Evolutionary conservation across 1,140 invertebrate genomes (phyloP).

Genomic region (Drosophila kepulauana): DNA sequence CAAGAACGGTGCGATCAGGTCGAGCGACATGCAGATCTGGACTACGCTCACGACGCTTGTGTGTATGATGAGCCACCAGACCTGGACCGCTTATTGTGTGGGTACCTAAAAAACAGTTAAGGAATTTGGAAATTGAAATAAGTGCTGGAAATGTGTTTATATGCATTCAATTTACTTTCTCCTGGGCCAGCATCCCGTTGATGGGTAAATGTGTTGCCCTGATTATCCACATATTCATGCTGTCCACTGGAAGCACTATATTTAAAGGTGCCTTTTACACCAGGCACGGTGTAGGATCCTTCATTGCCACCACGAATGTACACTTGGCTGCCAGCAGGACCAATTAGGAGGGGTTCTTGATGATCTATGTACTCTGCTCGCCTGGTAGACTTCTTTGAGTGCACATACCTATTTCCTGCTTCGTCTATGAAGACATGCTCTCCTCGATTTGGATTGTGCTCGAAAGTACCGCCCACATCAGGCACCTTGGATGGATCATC

Average conservation of each 20-base stretch:
- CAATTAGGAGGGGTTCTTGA: neutral
- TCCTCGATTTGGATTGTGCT: conserved; percentile 35
- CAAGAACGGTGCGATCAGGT: conserved; percentile 31
- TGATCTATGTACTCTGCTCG: conserved; percentile 11
- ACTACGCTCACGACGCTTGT: neutral
- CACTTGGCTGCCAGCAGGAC: neutral
- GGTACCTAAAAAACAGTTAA: conserved; percentile 9
- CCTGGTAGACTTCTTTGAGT: conserved; percentile 33
- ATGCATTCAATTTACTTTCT: conserved; percentile 3
- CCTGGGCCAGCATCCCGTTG: neutral
- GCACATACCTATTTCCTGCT: conserved; percentile 49
- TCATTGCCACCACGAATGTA: neutral
- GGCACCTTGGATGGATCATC: conserved; percentile 50
- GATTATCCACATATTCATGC: neutral
- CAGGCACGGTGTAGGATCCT: conserved; percentile 9
- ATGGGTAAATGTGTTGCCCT: neutral
- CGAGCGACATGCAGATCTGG: conserved; percentile 14
- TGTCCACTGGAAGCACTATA: neutral
- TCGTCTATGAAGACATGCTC: conserved; percentile 56
- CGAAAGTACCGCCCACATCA: conserved; percentile 53
- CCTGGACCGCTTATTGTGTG: conserved; percentile 51
- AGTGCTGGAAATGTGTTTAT: neutral
- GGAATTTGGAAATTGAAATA: neutral
- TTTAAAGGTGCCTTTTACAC: neutral
- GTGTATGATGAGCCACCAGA: conserved; percentile 21